Conservation (phyloP, 92 coral and sea anemone genomes). For the Parazoanthus atlanticus region DNA sequence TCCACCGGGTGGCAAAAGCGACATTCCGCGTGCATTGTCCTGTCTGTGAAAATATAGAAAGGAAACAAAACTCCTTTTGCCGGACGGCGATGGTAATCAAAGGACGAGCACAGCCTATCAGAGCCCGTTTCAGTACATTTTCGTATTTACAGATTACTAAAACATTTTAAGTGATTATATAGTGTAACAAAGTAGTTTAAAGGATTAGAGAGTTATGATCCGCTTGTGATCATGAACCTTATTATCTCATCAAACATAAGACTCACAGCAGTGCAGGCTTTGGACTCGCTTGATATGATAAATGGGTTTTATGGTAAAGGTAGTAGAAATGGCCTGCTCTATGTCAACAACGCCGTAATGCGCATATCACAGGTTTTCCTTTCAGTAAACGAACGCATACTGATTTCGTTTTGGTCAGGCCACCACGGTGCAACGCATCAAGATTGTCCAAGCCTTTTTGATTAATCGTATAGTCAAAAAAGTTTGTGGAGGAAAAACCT, state of each 20-base stretch:
- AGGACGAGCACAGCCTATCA: conserved; percentile 27
- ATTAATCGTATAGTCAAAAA: background rate
- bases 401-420: background rate
- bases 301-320: conserved; percentile 6
- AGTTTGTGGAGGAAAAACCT: background rate
- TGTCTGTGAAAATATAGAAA: conserved; percentile 28
- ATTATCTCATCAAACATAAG: conserved; percentile 46
- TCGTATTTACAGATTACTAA: conserved; percentile 33
- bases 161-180: conserved; percentile 40
- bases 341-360: conserved; percentile 25
- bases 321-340: conserved; percentile 5
- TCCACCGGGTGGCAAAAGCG: conserved; percentile 27
- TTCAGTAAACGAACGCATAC: background rate
- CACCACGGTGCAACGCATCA: background rate
- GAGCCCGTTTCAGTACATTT: background rate
- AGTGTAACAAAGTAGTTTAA: conserved; percentile 43
- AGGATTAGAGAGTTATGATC: conserved; percentile 33
- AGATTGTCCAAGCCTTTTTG: background rate
- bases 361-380: background rate
- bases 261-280: background rate
- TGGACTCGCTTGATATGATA: conserved; percentile 32
- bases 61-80: conserved; percentile 8
- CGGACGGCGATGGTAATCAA: conserved; percentile 14
- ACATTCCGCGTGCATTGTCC: conserved; percentile 20
- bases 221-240: conserved; percentile 33